Conservation (phyloP, 2,888 invertebrate species). For the Gymnosoma rotundatum region DNA sequence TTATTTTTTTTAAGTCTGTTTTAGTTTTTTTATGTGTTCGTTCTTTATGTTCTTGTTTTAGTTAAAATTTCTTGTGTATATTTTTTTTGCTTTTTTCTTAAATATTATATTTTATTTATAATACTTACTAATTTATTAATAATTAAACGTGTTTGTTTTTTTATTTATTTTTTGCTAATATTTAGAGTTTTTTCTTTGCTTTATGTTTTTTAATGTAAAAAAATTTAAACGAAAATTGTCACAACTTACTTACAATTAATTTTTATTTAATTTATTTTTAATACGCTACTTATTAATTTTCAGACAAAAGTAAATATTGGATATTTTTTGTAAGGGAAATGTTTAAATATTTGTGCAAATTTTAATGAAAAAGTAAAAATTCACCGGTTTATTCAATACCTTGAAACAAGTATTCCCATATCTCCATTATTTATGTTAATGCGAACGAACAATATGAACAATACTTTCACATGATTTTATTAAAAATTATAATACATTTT, state of each 20-base stretch:
- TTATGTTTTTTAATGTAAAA: constrained; percentile 57
- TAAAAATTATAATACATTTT: too few relatives aligned
- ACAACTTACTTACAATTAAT: constrained; percentile 60
- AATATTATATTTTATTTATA: constrained; percentile 58
- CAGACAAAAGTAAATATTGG: not conserved
- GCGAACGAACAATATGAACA: too few relatives aligned
- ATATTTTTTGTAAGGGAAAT: not conserved
- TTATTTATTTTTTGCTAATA: constrained; percentile 44
- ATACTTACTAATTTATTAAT: constrained; percentile 63
- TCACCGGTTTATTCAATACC: too few relatives aligned
- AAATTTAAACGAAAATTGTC: constrained; percentile 60
- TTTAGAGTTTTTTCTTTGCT: constrained; percentile 25
- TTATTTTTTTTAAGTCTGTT: constrained; percentile 41
- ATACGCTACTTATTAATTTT: constrained; percentile 38
- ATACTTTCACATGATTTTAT: too few relatives aligned
- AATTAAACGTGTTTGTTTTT: constrained; percentile 58
- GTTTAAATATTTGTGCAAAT: too few relatives aligned
- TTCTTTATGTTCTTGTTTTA: constrained; percentile 38
- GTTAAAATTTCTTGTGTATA: constrained; percentile 59
- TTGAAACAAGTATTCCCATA: too few relatives aligned
- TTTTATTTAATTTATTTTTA: constrained; percentile 5
- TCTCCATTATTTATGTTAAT: too few relatives aligned
- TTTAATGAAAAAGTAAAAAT: too few relatives aligned
- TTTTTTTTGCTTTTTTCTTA: constrained; percentile 39
- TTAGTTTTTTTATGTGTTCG: constrained; percentile 46